phyloP scores from a whole-genome alignment of 2,113 vertebrate genomes.

The Eira barbara region DNA sequence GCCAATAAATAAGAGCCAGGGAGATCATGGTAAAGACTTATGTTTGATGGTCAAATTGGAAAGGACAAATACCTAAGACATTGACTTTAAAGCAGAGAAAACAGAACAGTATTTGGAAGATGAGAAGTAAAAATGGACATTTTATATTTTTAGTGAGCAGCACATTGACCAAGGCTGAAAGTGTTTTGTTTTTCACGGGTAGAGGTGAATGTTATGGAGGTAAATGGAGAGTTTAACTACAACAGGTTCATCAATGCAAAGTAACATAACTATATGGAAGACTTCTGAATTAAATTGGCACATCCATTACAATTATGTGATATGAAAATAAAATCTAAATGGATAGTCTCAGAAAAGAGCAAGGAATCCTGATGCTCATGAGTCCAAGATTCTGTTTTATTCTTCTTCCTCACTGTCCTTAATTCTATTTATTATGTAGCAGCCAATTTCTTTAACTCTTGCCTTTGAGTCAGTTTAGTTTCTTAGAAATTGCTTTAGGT shows the following conservation, averaged over 20 bases:
- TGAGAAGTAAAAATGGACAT: background rate
- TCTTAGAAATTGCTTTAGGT: conserved; percentile 2
- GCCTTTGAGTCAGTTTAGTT: background rate
- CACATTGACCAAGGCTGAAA: background rate
- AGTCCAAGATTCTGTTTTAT: background rate
- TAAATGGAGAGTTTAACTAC: background rate
- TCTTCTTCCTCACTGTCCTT: background rate
- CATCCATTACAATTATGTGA: background rate
- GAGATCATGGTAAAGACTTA: conserved; percentile 14
- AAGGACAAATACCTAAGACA: background rate
- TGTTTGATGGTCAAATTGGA: background rate
- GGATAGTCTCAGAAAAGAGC: background rate
- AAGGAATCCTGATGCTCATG: background rate
- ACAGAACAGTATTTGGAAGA: background rate
- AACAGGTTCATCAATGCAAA: background rate
- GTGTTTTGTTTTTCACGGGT: background rate
- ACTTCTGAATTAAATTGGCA: background rate
- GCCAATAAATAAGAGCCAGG: conserved; percentile 55
- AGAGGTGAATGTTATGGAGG: background rate
- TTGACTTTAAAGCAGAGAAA: background rate
- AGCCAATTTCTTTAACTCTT: background rate
- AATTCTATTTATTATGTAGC: background rate
- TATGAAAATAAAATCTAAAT: background rate
- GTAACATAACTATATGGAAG: background rate
- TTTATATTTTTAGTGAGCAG: background rate